Evolutionary conservation across 1,140 invertebrate genomes (phyloP).

Genomic region (Harlomillsia oculata): DNA sequence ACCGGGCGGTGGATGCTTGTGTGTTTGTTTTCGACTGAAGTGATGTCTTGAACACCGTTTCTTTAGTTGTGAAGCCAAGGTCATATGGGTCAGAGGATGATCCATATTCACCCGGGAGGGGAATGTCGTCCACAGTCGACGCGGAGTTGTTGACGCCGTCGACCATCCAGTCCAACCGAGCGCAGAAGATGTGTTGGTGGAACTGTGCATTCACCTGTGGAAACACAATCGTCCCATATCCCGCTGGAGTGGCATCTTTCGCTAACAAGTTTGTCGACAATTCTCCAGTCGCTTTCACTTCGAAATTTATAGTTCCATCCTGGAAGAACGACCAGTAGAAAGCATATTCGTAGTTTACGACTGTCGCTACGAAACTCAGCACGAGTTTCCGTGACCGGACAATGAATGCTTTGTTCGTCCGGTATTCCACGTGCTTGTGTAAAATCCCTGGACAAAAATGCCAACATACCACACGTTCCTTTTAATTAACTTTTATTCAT

Average conservation of each 20-base stretch:
- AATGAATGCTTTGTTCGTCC: constrained; percentile 17
- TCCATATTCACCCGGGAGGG: constrained; percentile 2
- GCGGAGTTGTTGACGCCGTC: constrained; percentile 18
- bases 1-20: not conserved
- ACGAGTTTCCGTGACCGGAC: constrained; percentile 18
- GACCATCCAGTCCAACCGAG: constrained; percentile 17
- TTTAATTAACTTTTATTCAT: not conserved
- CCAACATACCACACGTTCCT: not conserved
- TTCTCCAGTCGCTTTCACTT: constrained; percentile 28
- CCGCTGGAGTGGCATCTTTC: constrained; percentile 3
- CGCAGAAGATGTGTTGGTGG: constrained; percentile 26
- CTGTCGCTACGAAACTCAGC: constrained; percentile 28
- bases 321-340: constrained; percentile 32
- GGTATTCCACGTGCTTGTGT: constrained; percentile 27
- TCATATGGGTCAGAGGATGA: constrained; percentile 16
- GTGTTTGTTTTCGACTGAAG: not conserved
- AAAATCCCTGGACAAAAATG: constrained; percentile 3
- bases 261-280: constrained; percentile 18
- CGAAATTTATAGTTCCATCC: constrained; percentile 22
- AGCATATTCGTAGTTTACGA: constrained; percentile 32
- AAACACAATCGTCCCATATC: constrained; percentile 19
- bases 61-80: constrained; percentile 12
- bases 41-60: constrained; percentile 3
- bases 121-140: constrained; percentile 7
- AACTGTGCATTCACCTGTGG: constrained; percentile 5